A percentile compares a stretch with the other conserved stretches of the same genome.
phyloP scores from a whole-genome alignment of 2,888 invertebrate genomes.

The Scaptomyza caliginosa region DNA sequence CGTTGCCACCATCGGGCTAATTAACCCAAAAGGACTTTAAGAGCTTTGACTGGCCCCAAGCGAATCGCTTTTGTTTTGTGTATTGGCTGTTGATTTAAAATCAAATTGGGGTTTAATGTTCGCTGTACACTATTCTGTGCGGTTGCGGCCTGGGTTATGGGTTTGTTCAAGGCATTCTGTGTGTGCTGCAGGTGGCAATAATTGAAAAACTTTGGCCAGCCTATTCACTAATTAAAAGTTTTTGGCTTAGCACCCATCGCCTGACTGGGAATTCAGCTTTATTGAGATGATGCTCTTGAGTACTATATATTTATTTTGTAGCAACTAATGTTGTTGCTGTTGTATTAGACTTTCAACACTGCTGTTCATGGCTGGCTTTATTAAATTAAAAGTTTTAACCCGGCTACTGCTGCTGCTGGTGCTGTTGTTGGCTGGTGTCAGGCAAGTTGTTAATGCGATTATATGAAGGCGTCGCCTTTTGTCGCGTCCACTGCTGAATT shows the following conservation, averaged over 20 bases:
- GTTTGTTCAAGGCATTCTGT: not conserved
- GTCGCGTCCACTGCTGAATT: slow-evolving; percentile 26
- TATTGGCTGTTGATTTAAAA: slow-evolving; percentile 71
- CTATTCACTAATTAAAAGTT: slow-evolving; percentile 75
- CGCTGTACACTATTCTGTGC: slow-evolving; percentile 35
- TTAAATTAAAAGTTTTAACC: slow-evolving; percentile 67
- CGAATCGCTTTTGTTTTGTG: slow-evolving; percentile 29
- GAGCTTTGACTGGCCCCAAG: slow-evolving; percentile 28
- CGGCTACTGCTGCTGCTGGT: not conserved
- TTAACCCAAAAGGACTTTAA: slow-evolving; percentile 47
- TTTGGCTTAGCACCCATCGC: slow-evolving; percentile 20
- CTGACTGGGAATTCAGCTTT: slow-evolving; percentile 53
- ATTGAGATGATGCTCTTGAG: slow-evolving; percentile 42
- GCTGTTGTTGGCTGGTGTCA: slow-evolving; percentile 21
- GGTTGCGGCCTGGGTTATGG: too few species aligned
- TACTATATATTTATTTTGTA: slow-evolving; percentile 9
- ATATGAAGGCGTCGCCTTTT: slow-evolving; percentile 16
- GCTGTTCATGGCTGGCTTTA: slow-evolving; percentile 36
- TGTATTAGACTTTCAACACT: slow-evolving; percentile 20
- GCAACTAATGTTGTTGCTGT: slow-evolving; percentile 21
- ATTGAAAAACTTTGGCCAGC: slow-evolving; percentile 73
- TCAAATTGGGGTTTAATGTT: slow-evolving; percentile 54
- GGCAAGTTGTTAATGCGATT: slow-evolving; percentile 60
- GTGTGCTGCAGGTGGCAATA: slow-evolving; percentile 69
- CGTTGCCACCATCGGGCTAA: slow-evolving; percentile 42